These are phyloP conservation scores for Neoascia interrupta DNA, from an alignment of 2,888 invertebrate genomes.

Conservation along the genomic window DNA sequence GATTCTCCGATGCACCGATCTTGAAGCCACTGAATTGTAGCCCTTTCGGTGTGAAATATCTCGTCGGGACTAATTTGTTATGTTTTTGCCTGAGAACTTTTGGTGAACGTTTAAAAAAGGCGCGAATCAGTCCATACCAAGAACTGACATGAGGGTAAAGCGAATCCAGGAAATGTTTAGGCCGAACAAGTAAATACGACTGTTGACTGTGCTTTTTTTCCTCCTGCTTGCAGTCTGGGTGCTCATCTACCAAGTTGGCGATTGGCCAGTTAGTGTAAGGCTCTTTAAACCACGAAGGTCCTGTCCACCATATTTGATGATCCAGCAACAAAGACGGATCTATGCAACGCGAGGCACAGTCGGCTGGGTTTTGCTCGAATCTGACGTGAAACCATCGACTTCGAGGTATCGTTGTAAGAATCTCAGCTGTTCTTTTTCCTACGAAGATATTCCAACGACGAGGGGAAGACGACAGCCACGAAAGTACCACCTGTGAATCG, in stretches of 20 bases:
- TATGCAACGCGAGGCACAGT: conserved; percentile 1
- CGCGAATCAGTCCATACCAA: too few relatives aligned
- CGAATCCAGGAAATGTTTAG: too few relatives aligned
- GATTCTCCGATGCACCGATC: not conserved
- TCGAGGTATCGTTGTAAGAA: not conserved
- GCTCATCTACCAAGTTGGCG: not conserved
- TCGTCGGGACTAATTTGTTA: not conserved
- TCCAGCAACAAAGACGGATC: not conserved
- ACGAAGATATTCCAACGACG: too few relatives aligned
- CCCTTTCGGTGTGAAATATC: not conserved
- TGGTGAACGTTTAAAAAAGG: too few relatives aligned
- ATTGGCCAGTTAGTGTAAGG: not conserved
- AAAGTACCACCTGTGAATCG: not conserved
- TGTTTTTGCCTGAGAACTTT: too few relatives aligned
- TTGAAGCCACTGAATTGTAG: not conserved
- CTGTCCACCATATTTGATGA: not conserved
- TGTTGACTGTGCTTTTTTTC: too few relatives aligned
- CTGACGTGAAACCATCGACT: too few relatives aligned
- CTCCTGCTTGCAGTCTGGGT: not conserved
- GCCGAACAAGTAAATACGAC: too few relatives aligned
- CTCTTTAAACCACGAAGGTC: conserved; percentile 2
- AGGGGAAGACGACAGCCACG: not conserved
- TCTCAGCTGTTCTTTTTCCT: not conserved
- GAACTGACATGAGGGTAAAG: too few relatives aligned
- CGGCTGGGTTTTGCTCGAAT: not conserved